Evolutionary conservation across 2,113 vertebrate species (phyloP).

Genomic region (Recurvirostra avosetta): DNA sequence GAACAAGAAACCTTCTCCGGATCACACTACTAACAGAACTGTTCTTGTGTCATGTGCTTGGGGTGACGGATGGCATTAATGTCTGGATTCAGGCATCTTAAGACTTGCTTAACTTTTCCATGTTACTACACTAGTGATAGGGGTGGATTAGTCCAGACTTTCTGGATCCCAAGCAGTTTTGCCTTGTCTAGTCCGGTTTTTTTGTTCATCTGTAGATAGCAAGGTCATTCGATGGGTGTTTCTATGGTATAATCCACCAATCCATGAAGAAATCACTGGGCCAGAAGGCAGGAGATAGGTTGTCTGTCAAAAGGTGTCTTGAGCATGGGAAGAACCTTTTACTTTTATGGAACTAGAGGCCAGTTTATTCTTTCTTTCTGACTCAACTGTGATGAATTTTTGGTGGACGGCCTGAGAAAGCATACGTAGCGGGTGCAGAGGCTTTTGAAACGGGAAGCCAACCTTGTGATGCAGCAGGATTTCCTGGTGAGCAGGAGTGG

Average conservation of each 20-base stretch:
- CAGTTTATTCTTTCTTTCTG: background rate
- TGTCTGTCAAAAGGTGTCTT: background rate
- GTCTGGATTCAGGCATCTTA: background rate
- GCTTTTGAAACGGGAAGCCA: background rate
- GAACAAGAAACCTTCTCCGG: background rate
- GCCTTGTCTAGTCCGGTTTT: background rate
- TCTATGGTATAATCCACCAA: background rate
- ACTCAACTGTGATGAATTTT: background rate
- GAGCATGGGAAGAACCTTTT: background rate
- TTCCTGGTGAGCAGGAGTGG: background rate
- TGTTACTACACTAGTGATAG: background rate
- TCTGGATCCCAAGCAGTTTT: background rate
- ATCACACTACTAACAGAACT: background rate
- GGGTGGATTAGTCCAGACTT: background rate
- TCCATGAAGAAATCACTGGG: background rate
- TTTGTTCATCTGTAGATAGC: background rate
- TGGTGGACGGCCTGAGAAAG: background rate
- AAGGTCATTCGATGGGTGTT: background rate
- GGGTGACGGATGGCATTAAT: background rate
- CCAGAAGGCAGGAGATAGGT: background rate
- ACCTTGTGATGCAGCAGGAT: background rate
- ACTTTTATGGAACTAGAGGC: background rate
- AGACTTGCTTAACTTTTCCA: background rate
- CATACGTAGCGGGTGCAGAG: background rate
- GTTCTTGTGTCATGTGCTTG: background rate